Evolutionary conservation across 1,140 invertebrate species (phyloP).

Genomic region (Ceratina japonica): DNA sequence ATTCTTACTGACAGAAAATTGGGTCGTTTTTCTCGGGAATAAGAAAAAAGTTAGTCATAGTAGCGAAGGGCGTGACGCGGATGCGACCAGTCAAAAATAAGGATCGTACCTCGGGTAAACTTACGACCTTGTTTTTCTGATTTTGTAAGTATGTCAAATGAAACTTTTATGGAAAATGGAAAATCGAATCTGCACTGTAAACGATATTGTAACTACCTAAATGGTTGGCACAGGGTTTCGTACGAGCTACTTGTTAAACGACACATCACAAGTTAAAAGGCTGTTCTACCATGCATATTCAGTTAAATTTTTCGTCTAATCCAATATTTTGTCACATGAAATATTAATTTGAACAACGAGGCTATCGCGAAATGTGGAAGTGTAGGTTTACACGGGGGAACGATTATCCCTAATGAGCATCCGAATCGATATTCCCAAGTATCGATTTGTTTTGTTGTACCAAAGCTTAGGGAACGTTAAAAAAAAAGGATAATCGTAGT

Average conservation of each 20-base stretch:
- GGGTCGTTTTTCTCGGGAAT: background rate
- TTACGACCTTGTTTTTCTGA: background rate
- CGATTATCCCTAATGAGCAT: background rate
- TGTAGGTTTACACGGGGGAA: background rate
- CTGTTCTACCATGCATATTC: too few species aligned
- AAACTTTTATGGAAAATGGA: background rate
- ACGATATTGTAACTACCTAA: too few species aligned
- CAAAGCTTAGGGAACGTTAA: background rate
- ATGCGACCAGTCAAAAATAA: background rate
- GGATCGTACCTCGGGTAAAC: background rate
- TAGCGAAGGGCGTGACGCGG: conserved; percentile 13
- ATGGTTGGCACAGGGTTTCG: too few species aligned
- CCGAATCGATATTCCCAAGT: background rate
- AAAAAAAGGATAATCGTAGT: background rate
- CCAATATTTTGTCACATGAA: too few species aligned
- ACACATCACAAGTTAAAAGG: too few species aligned
- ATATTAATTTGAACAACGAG: background rate
- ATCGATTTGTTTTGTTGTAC: conserved; percentile 7
- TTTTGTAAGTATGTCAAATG: background rate
- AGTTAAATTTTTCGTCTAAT: too few species aligned
- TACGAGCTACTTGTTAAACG: too few species aligned
- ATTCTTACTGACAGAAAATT: background rate
- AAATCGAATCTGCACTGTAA: too few species aligned
- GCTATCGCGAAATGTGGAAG: background rate
- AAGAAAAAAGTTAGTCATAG: conserved; percentile 18